Evolutionary conservation across 1,140 invertebrate genomes (phyloP).

Genomic region (Eriocheir sinensis): DNA sequence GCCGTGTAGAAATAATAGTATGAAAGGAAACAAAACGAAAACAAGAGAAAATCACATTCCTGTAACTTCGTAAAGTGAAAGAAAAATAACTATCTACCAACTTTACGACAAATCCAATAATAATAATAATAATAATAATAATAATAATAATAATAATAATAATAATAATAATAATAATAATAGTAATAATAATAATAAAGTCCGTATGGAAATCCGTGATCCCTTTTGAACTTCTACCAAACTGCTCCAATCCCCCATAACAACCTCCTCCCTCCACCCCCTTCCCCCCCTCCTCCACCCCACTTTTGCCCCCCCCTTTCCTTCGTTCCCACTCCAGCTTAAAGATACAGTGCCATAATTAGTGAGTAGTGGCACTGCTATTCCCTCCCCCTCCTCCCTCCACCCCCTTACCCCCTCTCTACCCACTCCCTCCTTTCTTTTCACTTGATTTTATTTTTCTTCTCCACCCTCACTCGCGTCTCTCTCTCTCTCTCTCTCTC

Average conservation of each 20-base stretch:
- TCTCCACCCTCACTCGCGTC: not conserved
- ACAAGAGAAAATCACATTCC: not conserved
- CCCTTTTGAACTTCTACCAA: too few relatives aligned
- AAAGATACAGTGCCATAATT: conserved; percentile 12
- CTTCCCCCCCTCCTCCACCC: not conserved
- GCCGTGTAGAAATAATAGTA: too few relatives aligned
- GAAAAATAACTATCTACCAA: not conserved
- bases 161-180: conserved; percentile 28
- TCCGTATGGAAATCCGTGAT: conserved; percentile 6
- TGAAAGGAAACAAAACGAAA: not conserved
- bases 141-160: conserved; percentile 39
- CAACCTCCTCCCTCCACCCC: not conserved
- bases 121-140: conserved; percentile 14
- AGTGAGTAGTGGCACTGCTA: too few relatives aligned
- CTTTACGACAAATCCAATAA: not conserved
- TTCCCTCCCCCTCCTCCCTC: not conserved
- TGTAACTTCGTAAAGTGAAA: not conserved
- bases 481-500: conserved; percentile 65
- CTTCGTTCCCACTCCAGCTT: not conserved
- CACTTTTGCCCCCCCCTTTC: not conserved
- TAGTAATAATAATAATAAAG: not conserved
- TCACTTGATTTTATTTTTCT: not conserved
- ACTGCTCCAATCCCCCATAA: not conserved
- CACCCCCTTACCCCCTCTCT: not conserved
- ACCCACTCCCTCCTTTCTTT: too few relatives aligned